Conservation (phyloP, 1,140 invertebrate genomes). For the Cotesia chilonis region DNA sequence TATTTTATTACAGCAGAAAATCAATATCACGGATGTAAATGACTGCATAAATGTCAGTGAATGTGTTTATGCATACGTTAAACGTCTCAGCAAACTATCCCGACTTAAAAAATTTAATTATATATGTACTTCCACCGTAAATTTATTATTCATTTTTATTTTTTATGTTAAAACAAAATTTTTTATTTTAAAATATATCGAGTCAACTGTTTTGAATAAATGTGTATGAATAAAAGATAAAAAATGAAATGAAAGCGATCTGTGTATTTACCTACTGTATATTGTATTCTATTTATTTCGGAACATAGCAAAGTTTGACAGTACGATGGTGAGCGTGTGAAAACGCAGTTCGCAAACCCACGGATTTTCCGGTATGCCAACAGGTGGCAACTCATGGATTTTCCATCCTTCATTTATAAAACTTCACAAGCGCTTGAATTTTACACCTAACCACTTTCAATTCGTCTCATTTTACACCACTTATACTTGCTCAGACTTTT, state of each 20-base stretch:
- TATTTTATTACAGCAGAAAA: no score
- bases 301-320: constrained; percentile 5
- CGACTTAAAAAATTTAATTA: no score
- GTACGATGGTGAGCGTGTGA: constrained; percentile 4
- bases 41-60: no score
- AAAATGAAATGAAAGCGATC: background rate
- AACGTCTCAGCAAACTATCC: no score
- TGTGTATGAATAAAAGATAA: background rate
- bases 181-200: no score
- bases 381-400: constrained; percentile 33
- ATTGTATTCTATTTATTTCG: constrained; percentile 15
- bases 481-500: background rate
- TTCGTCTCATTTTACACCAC: constrained; percentile 11
- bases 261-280: constrained; percentile 5
- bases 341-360: background rate
- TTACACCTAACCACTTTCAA: constrained; percentile 14
- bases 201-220: no score
- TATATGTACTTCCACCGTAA: no score
- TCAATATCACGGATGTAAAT: no score
- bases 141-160: no score
- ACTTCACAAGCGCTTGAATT: constrained; percentile 27
- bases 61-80: no score
- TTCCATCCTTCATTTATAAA: constrained; percentile 39
- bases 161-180: no score
- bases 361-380: constrained; percentile 30